Conservation (phyloP, 2,888 invertebrate genomes). For the Spatulosminthurus flaviceps region DNA sequence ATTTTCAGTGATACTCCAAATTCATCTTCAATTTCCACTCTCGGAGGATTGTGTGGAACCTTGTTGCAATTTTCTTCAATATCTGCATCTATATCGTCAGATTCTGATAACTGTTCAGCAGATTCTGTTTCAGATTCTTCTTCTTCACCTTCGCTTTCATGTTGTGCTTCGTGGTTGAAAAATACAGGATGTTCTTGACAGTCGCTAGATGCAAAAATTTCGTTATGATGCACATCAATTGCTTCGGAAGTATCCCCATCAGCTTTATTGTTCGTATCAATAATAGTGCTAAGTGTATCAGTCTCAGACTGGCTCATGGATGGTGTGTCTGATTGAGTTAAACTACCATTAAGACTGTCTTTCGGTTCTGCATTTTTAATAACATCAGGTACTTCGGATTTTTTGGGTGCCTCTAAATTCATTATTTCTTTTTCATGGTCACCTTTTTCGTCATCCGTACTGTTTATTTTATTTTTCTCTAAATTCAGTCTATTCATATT, state of each 20-base stretch:
- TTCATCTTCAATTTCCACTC: constrained; percentile 78
- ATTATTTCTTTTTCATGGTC: constrained; percentile 49
- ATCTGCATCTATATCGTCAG: constrained; percentile 52
- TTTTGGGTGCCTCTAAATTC: constrained; percentile 11
- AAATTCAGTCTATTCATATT: constrained; percentile 60
- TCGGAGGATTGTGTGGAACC: constrained; percentile 69
- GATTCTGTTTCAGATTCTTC: constrained; percentile 59
- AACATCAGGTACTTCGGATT: constrained; percentile 19
- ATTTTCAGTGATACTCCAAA: constrained; percentile 69
- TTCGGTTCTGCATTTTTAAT: background rate
- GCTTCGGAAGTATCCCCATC: background rate
- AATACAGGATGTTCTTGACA: constrained; percentile 54
- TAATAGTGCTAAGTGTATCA: constrained; percentile 56
- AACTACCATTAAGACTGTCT: background rate
- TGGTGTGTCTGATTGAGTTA: constrained; percentile 26
- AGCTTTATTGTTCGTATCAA: constrained; percentile 42
- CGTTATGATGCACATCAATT: background rate
- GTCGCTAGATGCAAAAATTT: background rate
- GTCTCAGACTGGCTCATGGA: constrained; percentile 55
- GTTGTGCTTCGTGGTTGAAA: constrained; percentile 67
- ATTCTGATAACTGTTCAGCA: constrained; percentile 59
- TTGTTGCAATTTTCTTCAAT: constrained; percentile 56
- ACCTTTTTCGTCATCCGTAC: constrained; percentile 33
- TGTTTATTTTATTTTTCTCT: constrained; percentile 53
- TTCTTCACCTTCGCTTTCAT: constrained; percentile 62